Evolutionary conservation across 2,888 invertebrate species (phyloP).

Genomic region (Mesorhabditis sp.): DNA sequence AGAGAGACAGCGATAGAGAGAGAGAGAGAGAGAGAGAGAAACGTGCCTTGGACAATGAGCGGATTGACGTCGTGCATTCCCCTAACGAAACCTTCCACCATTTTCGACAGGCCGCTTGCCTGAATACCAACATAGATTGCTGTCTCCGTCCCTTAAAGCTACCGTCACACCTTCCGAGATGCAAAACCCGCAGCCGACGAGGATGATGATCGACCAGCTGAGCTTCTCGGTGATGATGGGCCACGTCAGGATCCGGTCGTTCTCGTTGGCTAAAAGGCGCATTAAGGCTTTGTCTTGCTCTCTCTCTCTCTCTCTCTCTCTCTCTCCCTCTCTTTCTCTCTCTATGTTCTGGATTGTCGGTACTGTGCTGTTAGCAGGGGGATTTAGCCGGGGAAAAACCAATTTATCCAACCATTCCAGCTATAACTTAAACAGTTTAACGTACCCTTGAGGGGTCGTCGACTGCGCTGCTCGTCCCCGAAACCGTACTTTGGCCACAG

Average conservation of each 20-base stretch:
- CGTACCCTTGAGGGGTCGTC: too few relatives aligned
- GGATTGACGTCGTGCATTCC: too few relatives aligned
- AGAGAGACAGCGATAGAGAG: neutral
- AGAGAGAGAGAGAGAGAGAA: neutral
- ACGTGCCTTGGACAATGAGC: too few relatives aligned
- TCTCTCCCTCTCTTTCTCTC: neutral
- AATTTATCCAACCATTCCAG: neutral
- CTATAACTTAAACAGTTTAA: neutral
- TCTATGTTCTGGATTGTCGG: neutral
- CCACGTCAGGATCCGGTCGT: conserved; percentile 21
- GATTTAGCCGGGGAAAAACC: too few relatives aligned
- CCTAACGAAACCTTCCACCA: too few relatives aligned
- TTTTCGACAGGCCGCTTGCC: too few relatives aligned
- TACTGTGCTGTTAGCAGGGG: neutral
- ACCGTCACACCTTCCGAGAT: conserved; percentile 32
- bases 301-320: conserved; percentile 9
- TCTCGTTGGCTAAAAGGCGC: neutral
- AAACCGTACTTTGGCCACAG: conserved; percentile 21
- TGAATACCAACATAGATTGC: neutral
- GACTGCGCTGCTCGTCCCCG: too few relatives aligned
- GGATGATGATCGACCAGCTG: conserved; percentile 29
- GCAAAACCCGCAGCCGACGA: conserved; percentile 27
- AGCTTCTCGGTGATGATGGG: conserved; percentile 27
- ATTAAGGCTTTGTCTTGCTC: neutral
- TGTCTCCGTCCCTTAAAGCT: neutral